Conservation (phyloP, 1,140 invertebrate genomes). For the Lycorma delicatula region DNA sequence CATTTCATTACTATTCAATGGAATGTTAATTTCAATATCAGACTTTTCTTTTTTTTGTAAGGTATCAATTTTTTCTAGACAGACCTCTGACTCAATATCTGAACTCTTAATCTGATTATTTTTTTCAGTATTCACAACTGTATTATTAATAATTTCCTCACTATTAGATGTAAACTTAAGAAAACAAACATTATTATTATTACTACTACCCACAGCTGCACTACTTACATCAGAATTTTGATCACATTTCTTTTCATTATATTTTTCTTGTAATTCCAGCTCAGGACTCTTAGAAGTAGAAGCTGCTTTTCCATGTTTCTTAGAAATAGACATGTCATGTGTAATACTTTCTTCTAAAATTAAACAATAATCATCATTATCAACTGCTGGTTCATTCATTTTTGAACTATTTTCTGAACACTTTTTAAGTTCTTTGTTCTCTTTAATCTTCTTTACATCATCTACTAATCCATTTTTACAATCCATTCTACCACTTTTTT, state of each 20-base stretch:
- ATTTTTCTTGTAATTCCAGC: not conserved
- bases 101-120: conserved; percentile 4
- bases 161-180: conserved; percentile 25
- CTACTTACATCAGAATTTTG: too few species aligned
- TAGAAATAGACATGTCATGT: not conserved
- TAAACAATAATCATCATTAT: conserved; percentile 13
- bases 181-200: conserved; percentile 24
- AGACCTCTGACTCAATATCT: conserved; percentile 26
- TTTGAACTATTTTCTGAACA: not conserved
- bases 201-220: too few species aligned
- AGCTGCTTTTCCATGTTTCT: conserved; percentile 28
- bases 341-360: conserved; percentile 8
- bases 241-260: conserved; percentile 13
- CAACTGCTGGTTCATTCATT: conserved; percentile 10
- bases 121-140: conserved; percentile 14
- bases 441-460: not conserved
- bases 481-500: too few species aligned
- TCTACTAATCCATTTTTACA: too few species aligned
- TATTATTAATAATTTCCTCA: conserved; percentile 12
- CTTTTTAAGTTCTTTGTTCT: not conserved
- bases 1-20: not conserved
- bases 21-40: conserved; percentile 23
- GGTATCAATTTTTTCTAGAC: conserved; percentile 25
- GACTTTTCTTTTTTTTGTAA: conserved; percentile 23
- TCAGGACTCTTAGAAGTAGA: not conserved